Evolutionary conservation across 2,888 invertebrate species (phyloP).

Genomic region (Argyra leucocephala): DNA sequence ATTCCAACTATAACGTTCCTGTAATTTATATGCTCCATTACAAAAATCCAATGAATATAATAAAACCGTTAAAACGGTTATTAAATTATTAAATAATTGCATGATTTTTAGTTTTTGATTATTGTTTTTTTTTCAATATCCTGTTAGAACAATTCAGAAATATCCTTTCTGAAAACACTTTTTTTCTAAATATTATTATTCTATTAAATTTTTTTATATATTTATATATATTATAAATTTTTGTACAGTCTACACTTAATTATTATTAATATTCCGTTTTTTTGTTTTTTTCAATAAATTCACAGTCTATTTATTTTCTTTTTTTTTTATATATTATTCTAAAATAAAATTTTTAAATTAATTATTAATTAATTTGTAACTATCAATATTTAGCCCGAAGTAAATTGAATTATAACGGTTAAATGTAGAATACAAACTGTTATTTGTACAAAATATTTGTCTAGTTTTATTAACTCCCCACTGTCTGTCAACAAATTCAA

Average conservation of each 20-base stretch:
- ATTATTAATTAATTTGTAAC: neutral
- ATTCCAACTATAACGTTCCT: constrained; percentile 67
- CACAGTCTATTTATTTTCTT: neutral
- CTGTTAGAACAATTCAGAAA: too few relatives aligned
- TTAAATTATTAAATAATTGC: neutral
- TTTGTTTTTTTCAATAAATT: too few relatives aligned
- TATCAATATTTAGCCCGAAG: neutral
- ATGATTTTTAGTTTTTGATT: neutral
- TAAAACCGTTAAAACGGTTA: neutral
- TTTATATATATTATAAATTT: too few relatives aligned
- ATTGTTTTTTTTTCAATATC: too few relatives aligned
- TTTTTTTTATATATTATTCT: neutral
- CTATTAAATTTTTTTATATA: too few relatives aligned
- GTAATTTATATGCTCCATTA: constrained; percentile 46
- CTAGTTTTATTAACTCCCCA: constrained; percentile 23
- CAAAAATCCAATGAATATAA: constrained; percentile 17
- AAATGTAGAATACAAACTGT: constrained; percentile 14
- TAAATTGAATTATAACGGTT: constrained; percentile 5
- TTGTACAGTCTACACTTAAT: too few relatives aligned
- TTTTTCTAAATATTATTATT: too few relatives aligned
- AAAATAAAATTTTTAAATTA: neutral
- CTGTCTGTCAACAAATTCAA: constrained; percentile 5
- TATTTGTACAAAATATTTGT: neutral
- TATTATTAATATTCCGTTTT: too few relatives aligned
- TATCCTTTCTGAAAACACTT: too few relatives aligned